Evolutionary conservation across 2,113 vertebrate genomes (phyloP).

Genomic region (Cyprinodon brontotheroides): DNA sequence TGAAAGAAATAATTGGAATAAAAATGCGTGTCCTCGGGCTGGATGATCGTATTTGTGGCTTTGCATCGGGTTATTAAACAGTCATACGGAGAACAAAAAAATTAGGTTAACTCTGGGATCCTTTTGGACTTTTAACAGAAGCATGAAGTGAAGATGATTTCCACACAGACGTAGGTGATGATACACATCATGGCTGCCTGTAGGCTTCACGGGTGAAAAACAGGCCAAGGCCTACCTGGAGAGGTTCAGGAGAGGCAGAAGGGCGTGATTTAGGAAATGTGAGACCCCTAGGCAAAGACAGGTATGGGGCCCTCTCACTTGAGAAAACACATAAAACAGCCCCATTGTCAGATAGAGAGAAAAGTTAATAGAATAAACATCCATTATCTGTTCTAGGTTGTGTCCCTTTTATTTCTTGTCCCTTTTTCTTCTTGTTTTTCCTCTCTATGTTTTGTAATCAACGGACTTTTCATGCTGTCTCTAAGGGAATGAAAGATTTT

Average conservation of each 20-base stretch:
- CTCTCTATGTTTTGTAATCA: too few relatives aligned
- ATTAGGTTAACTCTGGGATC: constrained; percentile 21
- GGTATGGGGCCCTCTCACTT: too few relatives aligned
- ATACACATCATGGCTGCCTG: constrained; percentile 52
- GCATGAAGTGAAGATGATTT: constrained; percentile 43
- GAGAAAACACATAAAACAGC: too few relatives aligned
- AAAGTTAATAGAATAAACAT: too few relatives aligned
- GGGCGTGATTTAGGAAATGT: too few relatives aligned
- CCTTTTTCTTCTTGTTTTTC: too few relatives aligned
- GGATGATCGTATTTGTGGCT: constrained; percentile 45
- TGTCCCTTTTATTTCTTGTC: too few relatives aligned
- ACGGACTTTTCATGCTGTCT: too few relatives aligned
- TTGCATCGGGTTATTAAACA: constrained; percentile 45
- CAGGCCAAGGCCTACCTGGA: constrained; percentile 33
- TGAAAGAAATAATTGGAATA: constrained; percentile 52
- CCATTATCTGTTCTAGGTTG: too few relatives aligned
- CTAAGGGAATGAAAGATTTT: too few relatives aligned
- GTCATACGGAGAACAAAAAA: constrained; percentile 20
- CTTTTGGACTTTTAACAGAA: constrained; percentile 45
- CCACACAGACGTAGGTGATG: constrained; percentile 47
- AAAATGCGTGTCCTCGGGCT: constrained; percentile 46
- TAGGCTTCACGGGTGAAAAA: constrained; percentile 24
- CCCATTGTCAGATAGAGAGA: too few relatives aligned
- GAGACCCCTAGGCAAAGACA: too few relatives aligned
- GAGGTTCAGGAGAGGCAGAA: constrained; percentile 14